These are phyloP conservation scores for Conchocele bisecta DNA, from an alignment of 2,888 invertebrate genomes.

Conservation along the genomic window DNA sequence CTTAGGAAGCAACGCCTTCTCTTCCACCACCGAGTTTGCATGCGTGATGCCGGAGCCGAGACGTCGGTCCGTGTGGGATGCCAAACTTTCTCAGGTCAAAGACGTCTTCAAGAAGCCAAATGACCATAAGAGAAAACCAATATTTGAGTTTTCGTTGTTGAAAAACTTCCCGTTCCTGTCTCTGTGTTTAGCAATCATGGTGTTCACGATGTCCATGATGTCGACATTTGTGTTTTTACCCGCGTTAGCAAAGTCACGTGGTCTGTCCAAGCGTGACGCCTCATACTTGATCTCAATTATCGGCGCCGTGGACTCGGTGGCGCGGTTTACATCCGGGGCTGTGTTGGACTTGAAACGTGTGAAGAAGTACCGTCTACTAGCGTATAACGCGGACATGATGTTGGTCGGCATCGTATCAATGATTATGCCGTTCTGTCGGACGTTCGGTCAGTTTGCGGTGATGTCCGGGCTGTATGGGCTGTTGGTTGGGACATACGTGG, in stretches of 20 bases:
- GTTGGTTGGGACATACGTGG: constrained; percentile 66
- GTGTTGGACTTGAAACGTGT: constrained; percentile 66
- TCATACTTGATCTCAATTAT: constrained; percentile 91
- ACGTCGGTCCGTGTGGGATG: constrained; percentile 45
- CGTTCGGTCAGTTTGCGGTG: constrained; percentile 60
- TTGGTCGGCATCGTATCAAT: constrained; percentile 57
- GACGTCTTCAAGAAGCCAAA: constrained; percentile 27
- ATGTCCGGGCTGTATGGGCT: constrained; percentile 63
- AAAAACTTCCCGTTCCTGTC: constrained; percentile 62
- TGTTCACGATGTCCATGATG: constrained; percentile 65
- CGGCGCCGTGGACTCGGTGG: constrained; percentile 94
- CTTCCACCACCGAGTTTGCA: constrained; percentile 53
- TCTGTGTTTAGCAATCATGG: constrained; percentile 58
- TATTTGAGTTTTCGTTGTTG: constrained; percentile 59
- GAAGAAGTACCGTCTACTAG: constrained; percentile 52
- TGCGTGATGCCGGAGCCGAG: constrained; percentile 40
- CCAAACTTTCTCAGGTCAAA: constrained; percentile 43
- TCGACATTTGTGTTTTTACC: constrained; percentile 69
- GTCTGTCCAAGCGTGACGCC: constrained; percentile 81
- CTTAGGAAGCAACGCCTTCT: constrained; percentile 46
- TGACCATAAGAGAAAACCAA: constrained; percentile 30
- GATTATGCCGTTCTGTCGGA: constrained; percentile 53
- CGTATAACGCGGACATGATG: constrained; percentile 64
- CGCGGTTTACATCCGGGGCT: constrained; percentile 86
- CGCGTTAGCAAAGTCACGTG: constrained; percentile 61